A percentile compares a stretch with the other conserved stretches of the same genome.
These are phyloP conservation scores for Danio kyathit DNA, from an alignment of 2,797 vertebrate species.

Conservation along the genomic window DNA sequence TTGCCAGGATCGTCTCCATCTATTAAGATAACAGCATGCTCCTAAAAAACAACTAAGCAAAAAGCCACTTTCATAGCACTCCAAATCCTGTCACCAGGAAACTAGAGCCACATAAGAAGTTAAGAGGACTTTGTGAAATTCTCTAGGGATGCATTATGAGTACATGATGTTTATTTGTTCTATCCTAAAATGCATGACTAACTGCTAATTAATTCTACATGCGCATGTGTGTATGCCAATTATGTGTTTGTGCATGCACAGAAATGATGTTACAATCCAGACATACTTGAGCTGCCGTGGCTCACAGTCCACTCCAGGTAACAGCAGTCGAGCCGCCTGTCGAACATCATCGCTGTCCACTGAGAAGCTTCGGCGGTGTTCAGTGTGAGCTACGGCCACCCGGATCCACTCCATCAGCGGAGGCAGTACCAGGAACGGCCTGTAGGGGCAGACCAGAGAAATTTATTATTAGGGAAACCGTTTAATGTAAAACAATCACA, in stretches of 20 bases:
- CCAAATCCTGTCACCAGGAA: conserved; percentile 8
- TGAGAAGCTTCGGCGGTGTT: conserved; percentile 81
- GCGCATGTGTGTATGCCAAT: not conserved
- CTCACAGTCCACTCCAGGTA: conserved; percentile 85
- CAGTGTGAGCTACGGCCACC: conserved; percentile 81
- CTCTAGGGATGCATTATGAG: not conserved
- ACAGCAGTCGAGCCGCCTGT: conserved; percentile 82
- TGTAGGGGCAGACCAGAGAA: conserved; percentile 61
- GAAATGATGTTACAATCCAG: not conserved
- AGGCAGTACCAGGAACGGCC: conserved; percentile 82
- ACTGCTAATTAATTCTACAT: not conserved
- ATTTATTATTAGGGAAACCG: not conserved
- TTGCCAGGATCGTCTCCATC: conserved; percentile 38
- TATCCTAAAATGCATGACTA: not conserved
- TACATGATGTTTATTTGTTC: not conserved
- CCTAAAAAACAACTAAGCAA: not conserved
- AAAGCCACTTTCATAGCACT: conserved; percentile 31
- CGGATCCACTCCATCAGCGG: conserved; percentile 88
- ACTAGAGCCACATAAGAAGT: not conserved
- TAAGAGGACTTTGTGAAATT: not conserved
- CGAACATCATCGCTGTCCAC: conserved; percentile 85
- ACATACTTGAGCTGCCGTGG: conserved; percentile 83
- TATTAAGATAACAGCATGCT: conserved; percentile 40
- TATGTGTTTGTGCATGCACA: not conserved
- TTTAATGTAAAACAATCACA: not conserved